Percentiles rank a stretch among this genome's conserved stretches.
Evolutionary conservation across 2,888 invertebrate species (phyloP).

Genomic region (Timandra comae): DNA sequence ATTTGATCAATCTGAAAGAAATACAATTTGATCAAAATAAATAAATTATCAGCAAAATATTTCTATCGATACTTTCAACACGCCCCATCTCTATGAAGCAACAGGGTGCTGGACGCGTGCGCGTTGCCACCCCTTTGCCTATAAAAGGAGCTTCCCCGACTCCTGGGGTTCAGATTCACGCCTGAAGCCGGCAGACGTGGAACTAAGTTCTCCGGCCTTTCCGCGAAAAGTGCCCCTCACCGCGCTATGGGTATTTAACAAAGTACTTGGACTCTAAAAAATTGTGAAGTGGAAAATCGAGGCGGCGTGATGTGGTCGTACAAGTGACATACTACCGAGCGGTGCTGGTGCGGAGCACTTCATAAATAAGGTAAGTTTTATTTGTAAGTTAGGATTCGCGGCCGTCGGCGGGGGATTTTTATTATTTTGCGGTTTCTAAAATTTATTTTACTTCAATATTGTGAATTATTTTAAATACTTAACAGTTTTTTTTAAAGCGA

Average conservation of each 20-base stretch:
- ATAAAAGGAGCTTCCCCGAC: constrained; percentile 53
- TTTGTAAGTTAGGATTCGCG: too few species aligned
- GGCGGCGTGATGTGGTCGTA: too few species aligned
- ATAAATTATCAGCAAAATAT: constrained; percentile 1
- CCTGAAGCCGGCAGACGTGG: constrained; percentile 44
- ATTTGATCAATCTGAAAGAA: too few species aligned
- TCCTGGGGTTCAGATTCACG: constrained; percentile 51
- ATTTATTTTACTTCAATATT: too few species aligned
- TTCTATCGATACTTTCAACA: constrained; percentile 33
- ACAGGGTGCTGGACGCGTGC: constrained; percentile 75
- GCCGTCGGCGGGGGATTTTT: too few species aligned
- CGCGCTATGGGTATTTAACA: constrained; percentile 42
- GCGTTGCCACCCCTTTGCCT: constrained; percentile 54
- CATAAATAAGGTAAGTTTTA: constrained; percentile 49
- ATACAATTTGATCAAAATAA: too few species aligned
- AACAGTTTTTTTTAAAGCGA: too few species aligned
- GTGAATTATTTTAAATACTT: too few species aligned
- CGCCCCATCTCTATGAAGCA: constrained; percentile 54
- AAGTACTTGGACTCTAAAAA: constrained; percentile 18
- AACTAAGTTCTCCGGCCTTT: constrained; percentile 27
- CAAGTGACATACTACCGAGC: constrained; percentile 39
- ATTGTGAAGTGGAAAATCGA: constrained; percentile 44
- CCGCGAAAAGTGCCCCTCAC: constrained; percentile 26
- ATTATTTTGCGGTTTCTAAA: too few species aligned
- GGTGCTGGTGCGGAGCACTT: constrained; percentile 31